Percentiles rank a stretch among this genome's conserved stretches.
Conservation (phyloP, 2,113 vertebrate genomes). For the Natator depressus region DNA sequence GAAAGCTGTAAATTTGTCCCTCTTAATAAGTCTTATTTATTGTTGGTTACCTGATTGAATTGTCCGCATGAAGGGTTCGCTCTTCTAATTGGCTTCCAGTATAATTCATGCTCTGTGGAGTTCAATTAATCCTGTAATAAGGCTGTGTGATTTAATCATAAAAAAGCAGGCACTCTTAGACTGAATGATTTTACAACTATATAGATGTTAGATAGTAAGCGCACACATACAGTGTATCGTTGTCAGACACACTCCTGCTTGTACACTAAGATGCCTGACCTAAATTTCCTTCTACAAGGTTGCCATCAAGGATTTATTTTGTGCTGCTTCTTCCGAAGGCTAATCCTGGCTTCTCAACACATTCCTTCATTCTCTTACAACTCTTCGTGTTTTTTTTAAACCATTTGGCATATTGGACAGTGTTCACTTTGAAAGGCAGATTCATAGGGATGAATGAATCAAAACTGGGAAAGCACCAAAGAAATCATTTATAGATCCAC, state of each 20-base stretch:
- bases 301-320: neutral
- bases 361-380: neutral
- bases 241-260: neutral
- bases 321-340: neutral
- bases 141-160: neutral
- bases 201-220: neutral
- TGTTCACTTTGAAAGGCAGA: neutral
- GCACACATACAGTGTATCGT: neutral
- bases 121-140: neutral
- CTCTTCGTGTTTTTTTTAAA: neutral
- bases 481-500: neutral
- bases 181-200: neutral
- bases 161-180: neutral
- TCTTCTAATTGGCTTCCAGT: conserved; percentile 12
- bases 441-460: neutral
- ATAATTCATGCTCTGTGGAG: neutral
- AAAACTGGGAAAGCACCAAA: neutral
- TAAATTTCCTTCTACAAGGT: neutral
- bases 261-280: neutral
- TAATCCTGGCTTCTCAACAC: neutral
- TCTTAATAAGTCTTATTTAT: neutral
- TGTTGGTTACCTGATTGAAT: neutral
- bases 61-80: neutral
- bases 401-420: neutral
- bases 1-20: neutral